Evolutionary conservation across 2,797 vertebrate species (phyloP).

Genomic region (Pseudochaenichthys georgianus): DNA sequence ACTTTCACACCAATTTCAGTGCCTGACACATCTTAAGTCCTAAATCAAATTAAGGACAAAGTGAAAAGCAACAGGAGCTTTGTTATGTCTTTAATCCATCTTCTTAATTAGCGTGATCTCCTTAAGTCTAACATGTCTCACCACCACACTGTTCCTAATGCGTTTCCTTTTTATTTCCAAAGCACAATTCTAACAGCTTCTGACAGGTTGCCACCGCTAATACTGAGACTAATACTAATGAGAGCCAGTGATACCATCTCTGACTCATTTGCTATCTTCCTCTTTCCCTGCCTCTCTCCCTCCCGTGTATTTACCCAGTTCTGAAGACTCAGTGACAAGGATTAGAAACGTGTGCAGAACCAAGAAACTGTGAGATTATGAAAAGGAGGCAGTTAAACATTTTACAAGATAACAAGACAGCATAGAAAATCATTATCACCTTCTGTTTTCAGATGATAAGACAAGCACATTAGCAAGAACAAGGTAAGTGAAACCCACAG

Average conservation of each 20-base stretch:
- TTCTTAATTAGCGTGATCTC: slow-evolving; percentile 32
- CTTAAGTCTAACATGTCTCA: slow-evolving; percentile 17
- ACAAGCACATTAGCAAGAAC: slow-evolving; percentile 1
- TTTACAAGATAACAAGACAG: slow-evolving; percentile 11
- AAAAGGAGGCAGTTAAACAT: slow-evolving; percentile 30
- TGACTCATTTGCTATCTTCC: slow-evolving; percentile 33
- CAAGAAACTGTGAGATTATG: slow-evolving; percentile 28
- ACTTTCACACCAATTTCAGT: not conserved
- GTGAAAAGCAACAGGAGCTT: slow-evolving; percentile 5
- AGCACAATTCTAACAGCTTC: slow-evolving; percentile 41
- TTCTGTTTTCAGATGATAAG: slow-evolving; percentile 12
- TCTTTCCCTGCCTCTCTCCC: not conserved
- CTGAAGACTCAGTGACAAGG: slow-evolving; percentile 16
- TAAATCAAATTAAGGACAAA: slow-evolving; percentile 24
- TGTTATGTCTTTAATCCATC: slow-evolving; percentile 31
- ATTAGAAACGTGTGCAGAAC: slow-evolving; percentile 27
- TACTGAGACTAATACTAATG: slow-evolving; percentile 53
- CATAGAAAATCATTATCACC: slow-evolving; percentile 5
- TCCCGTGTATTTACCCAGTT: slow-evolving; percentile 31
- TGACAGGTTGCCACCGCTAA: slow-evolving; percentile 59
- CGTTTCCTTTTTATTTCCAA: slow-evolving; percentile 39
- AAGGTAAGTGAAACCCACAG: slow-evolving; percentile 18
- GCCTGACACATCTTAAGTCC: not conserved
- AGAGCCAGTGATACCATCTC: slow-evolving; percentile 52
- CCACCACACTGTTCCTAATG: slow-evolving; percentile 17